Evolutionary conservation across 2,888 invertebrate genomes (phyloP).

Genomic region (Sturmia bella): DNA sequence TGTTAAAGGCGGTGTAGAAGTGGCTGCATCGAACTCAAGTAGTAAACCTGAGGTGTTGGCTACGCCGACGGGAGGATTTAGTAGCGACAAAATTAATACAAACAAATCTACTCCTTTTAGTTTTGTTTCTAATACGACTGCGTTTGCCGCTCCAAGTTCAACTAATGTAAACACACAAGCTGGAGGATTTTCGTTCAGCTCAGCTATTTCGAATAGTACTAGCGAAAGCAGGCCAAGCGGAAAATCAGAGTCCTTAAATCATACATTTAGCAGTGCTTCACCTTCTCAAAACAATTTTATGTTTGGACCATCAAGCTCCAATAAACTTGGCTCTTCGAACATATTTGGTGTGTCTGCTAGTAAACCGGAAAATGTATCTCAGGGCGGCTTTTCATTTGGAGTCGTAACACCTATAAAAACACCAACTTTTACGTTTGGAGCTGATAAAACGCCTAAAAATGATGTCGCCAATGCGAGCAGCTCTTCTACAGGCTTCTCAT

Average conservation of each 20-base stretch:
- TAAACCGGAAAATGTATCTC: conserved; percentile 58
- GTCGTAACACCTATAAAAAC: conserved; percentile 13
- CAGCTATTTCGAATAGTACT: background rate
- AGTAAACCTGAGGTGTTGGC: background rate
- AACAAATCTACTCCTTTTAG: conserved; percentile 20
- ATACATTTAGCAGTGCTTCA: background rate
- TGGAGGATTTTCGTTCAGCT: conserved; percentile 56
- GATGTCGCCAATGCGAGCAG: conserved; percentile 30
- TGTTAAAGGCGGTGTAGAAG: background rate
- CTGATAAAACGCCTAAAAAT: conserved; percentile 20
- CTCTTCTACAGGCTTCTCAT: conserved; percentile 71
- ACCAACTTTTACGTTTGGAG: conserved; percentile 70
- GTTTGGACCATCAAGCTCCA: conserved; percentile 70
- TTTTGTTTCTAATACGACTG: conserved; percentile 21
- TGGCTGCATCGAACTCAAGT: conserved; percentile 7
- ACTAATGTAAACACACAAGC: background rate
- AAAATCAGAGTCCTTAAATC: conserved; percentile 15
- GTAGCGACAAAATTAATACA: conserved; percentile 32
- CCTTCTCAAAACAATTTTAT: conserved; percentile 70
- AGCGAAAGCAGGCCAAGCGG: background rate
- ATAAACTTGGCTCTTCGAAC: conserved; percentile 66
- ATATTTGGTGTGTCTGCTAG: conserved; percentile 72
- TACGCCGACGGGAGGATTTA: conserved; percentile 21
- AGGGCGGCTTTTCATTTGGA: conserved; percentile 73
- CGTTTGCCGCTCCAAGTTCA: conserved; percentile 1